Conservation (phyloP, 2,888 invertebrate species). For the Tinea trinotella region DNA sequence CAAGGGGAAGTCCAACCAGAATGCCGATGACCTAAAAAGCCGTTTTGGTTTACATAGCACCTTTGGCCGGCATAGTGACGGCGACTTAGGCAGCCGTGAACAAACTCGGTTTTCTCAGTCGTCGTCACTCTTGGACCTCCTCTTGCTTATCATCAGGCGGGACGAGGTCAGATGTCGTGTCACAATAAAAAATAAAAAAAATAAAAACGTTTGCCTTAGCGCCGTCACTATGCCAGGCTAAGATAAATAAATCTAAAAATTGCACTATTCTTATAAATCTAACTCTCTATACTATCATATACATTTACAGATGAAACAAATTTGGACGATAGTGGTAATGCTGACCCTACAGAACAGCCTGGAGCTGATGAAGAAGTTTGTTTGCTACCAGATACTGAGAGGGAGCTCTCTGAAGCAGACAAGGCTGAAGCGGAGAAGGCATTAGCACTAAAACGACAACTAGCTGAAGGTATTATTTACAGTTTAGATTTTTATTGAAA, state of each 20-base stretch:
- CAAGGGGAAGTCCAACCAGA: no score
- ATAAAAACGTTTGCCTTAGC: conserved; percentile 19
- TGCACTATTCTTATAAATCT: no score
- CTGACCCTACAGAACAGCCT: conserved; percentile 64
- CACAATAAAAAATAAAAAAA: conserved; percentile 27
- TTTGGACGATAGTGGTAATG: conserved; percentile 31
- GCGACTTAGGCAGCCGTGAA: no score
- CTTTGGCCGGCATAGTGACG: no score
- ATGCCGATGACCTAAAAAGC: no score
- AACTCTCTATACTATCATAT: no score
- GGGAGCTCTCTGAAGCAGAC: conserved; percentile 78
- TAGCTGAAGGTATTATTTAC: conserved; percentile 40
- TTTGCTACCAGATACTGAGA: conserved; percentile 77
- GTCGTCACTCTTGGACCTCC: background rate
- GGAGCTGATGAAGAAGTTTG: conserved; percentile 80
- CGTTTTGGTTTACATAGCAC: no score
- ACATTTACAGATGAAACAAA: conserved; percentile 26
- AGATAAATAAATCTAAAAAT: no score
- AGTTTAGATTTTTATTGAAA: no score
- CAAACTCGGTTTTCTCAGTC: no score
- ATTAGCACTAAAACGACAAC: conserved; percentile 58
- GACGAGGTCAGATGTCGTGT: no score
- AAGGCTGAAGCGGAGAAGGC: conserved; percentile 72
- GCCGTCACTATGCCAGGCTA: no score
- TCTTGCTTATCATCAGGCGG: conserved; percentile 34